Percentiles rank a stretch among this genome's conserved stretches.
Evolutionary conservation across 2,888 invertebrate species (phyloP).

Genomic region (Lithophane ornitopus): DNA sequence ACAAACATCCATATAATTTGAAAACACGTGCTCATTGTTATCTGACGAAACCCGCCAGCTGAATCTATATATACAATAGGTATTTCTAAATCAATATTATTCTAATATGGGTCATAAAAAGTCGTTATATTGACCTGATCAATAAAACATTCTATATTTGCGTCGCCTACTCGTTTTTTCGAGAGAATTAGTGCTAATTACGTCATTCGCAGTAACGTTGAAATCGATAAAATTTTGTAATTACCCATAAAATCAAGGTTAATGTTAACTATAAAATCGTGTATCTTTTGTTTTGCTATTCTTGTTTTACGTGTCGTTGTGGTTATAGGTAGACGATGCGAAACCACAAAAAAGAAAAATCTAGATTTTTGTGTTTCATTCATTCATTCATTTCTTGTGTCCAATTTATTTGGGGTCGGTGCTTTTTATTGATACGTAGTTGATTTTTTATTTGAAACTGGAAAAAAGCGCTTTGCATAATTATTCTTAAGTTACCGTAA

Average conservation of each 20-base stretch:
- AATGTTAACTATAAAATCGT: constrained; percentile 57
- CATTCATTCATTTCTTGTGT: background rate
- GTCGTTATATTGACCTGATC: constrained; percentile 18
- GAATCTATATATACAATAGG: constrained; percentile 23
- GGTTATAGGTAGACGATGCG: background rate
- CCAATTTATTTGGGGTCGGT: too few species aligned
- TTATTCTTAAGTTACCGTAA: background rate
- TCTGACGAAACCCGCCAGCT: constrained; percentile 13
- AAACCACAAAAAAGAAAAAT: constrained; percentile 7
- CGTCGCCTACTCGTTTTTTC: constrained; percentile 21
- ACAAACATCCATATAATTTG: constrained; percentile 19
- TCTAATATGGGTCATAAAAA: constrained; percentile 47
- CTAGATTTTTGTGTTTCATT: background rate
- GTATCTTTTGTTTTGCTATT: constrained; percentile 17
- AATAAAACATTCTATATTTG: constrained; percentile 43
- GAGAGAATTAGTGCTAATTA: constrained; percentile 30
- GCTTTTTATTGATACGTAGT: background rate
- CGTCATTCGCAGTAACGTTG: constrained; percentile 41
- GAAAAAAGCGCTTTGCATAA: background rate
- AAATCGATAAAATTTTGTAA: constrained; percentile 68
- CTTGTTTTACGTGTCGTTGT: constrained; percentile 12
- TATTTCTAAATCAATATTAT: constrained; percentile 49
- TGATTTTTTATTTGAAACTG: background rate
- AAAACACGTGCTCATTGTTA: constrained; percentile 20
- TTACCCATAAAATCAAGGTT: constrained; percentile 66